Conservation (phyloP, 1,140 invertebrate species). For the Bilobella aurantiaca region DNA sequence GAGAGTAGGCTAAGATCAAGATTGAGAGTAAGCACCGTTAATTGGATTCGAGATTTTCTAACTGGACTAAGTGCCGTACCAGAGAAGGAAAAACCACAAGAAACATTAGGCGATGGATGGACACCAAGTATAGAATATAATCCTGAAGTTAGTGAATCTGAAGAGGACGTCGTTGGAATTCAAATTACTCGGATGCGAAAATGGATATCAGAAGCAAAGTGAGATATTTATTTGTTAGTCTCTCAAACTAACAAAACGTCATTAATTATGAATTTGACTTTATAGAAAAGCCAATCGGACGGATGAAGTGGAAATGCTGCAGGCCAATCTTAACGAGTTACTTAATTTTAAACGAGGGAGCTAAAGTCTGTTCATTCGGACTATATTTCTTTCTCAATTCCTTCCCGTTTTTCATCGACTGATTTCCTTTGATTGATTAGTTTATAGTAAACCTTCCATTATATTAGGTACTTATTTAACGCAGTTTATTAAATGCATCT, state of each 20-base stretch:
- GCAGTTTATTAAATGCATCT: too few relatives aligned
- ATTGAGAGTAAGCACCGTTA: not conserved
- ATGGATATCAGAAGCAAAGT: slow-evolving; percentile 7
- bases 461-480: too few relatives aligned
- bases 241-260: too few relatives aligned
- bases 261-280: too few relatives aligned
- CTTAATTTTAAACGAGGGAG: not conserved
- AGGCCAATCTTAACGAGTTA: not conserved
- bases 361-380: not conserved
- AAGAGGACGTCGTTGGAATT: not conserved
- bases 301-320: slow-evolving; percentile 5
- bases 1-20: not conserved
- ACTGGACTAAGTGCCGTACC: not conserved
- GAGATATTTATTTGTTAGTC: too few relatives aligned
- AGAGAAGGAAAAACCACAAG: not conserved
- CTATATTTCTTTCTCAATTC: not conserved
- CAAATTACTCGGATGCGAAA: not conserved
- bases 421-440: not conserved
- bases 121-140: not conserved
- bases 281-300: not conserved
- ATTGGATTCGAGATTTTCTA: slow-evolving; percentile 12
- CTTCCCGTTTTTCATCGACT: not conserved
- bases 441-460: too few relatives aligned
- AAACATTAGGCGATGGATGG: not conserved
- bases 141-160: not conserved